phyloP scores from a whole-genome alignment of 2,888 invertebrate genomes.

The Steinernema carpocapsae region DNA sequence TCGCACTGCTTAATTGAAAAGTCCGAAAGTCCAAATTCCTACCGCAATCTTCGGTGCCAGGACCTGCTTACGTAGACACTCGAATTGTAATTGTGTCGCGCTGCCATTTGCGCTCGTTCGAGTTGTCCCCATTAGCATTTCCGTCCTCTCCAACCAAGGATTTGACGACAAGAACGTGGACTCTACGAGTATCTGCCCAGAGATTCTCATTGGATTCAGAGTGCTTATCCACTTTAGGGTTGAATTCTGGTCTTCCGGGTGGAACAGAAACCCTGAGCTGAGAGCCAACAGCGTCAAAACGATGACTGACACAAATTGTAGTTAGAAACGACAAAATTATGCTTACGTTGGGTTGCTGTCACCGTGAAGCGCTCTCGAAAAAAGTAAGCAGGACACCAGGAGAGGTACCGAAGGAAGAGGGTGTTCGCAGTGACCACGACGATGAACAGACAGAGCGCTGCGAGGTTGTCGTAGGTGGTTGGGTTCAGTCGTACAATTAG shows the following conservation, averaged over 20 bases:
- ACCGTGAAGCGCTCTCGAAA: constrained; percentile 7
- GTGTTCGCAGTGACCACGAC: constrained; percentile 37
- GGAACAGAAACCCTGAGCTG: constrained; percentile 40
- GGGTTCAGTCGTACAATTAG: constrained; percentile 68
- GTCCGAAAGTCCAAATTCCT: not conserved
- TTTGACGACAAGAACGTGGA: not conserved
- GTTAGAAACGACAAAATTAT: too few species aligned
- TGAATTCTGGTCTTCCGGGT: constrained; percentile 39
- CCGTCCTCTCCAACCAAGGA: constrained; percentile 10
- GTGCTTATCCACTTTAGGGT: not conserved
- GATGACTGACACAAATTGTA: not conserved
- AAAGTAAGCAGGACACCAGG: constrained; percentile 41
- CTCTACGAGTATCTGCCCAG: constrained; percentile 9
- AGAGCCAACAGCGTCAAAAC: constrained; percentile 1
- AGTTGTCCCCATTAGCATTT: not conserved
- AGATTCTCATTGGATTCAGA: constrained; percentile 8
- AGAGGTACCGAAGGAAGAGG: constrained; percentile 37
- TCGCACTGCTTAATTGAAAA: not conserved
- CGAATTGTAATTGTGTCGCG: constrained; percentile 36
- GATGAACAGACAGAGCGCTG: constrained; percentile 36
- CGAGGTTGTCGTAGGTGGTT: constrained; percentile 33
- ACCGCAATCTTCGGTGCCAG: constrained; percentile 43
- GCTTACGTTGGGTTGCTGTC: constrained; percentile 25
- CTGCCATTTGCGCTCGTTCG: not conserved
- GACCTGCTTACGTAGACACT: constrained; percentile 40